Percentiles rank a stretch among this genome's conserved stretches.
Conservation (phyloP, 2,113 vertebrate species). For the Neomonachus schauinslandi region DNA sequence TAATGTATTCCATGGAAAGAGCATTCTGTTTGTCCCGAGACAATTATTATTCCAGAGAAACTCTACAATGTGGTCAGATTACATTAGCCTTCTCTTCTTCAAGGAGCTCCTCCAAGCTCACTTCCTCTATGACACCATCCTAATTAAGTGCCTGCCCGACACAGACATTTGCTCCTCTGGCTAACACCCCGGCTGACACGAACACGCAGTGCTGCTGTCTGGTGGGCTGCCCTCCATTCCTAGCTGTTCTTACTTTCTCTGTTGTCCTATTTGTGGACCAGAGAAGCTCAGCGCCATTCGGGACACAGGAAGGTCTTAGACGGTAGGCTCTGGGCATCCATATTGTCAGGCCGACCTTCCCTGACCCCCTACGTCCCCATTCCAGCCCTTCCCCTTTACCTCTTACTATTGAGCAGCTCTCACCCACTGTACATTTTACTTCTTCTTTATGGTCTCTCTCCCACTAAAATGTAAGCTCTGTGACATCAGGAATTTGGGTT, state of each 20-base stretch:
- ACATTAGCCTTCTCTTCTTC: constrained; percentile 31
- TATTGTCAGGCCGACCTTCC: not conserved
- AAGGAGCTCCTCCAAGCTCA: not conserved
- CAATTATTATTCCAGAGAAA: constrained; percentile 34
- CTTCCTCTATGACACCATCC: not conserved
- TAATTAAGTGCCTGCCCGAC: not conserved
- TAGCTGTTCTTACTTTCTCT: not conserved
- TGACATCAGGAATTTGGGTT: not conserved
- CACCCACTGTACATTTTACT: rapidly evolving
- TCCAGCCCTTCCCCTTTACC: rapidly evolving
- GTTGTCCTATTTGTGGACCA: no score
- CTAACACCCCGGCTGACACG: not conserved
- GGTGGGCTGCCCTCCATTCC: not conserved
- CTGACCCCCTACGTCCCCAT: not conserved
- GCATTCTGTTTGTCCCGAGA: not conserved
- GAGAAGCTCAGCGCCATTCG: not conserved
- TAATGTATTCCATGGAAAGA: not conserved
- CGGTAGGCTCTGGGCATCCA: rapidly evolving
- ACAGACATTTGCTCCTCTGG: not conserved
- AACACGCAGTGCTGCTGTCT: not conserved
- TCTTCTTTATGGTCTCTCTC: not conserved
- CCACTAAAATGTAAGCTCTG: not conserved
- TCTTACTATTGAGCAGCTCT: rapidly evolving
- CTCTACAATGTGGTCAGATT: not conserved
- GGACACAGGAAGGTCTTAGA: not conserved